Evolutionary conservation across 2,113 vertebrate genomes (phyloP).

Genomic region (Mungos mungo): DNA sequence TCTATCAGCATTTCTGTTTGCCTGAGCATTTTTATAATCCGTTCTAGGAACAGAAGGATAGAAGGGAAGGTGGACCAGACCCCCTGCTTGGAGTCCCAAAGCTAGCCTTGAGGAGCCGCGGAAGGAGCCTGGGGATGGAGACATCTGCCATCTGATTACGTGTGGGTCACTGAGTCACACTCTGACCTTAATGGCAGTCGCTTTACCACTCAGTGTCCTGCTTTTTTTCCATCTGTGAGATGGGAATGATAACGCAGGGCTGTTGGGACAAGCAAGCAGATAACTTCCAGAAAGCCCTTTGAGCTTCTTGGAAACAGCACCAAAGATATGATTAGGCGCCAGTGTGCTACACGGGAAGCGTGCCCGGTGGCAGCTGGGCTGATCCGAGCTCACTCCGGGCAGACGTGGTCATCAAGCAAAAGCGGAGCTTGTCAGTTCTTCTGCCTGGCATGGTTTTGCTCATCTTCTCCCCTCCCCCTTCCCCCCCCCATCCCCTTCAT

Average conservation of each 20-base stretch:
- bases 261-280: slow-evolving; percentile 58
- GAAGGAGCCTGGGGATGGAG: neutral
- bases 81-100: neutral
- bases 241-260: slow-evolving; percentile 57
- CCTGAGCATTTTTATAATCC: neutral
- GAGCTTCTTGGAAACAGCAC: slow-evolving; percentile 72
- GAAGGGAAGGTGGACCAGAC: neutral
- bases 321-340: slow-evolving; percentile 58
- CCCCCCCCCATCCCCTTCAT: fast-evolving
- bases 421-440: neutral
- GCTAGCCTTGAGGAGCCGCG: neutral
- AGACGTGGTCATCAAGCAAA: neutral
- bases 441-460: neutral
- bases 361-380: neutral
- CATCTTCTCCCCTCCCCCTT: neutral
- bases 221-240: slow-evolving; percentile 63
- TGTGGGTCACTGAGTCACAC: neutral
- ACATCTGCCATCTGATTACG: slow-evolving; percentile 16
- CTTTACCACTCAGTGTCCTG: slow-evolving; percentile 38
- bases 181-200: slow-evolving; percentile 16
- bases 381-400: neutral
- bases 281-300: slow-evolving; percentile 74
- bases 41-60: neutral
- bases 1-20: neutral
- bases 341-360: neutral